Percentiles rank a stretch among this genome's conserved stretches.
Conservation (phyloP, 2,797 vertebrate genomes). For the Chelonia mydas region DNA sequence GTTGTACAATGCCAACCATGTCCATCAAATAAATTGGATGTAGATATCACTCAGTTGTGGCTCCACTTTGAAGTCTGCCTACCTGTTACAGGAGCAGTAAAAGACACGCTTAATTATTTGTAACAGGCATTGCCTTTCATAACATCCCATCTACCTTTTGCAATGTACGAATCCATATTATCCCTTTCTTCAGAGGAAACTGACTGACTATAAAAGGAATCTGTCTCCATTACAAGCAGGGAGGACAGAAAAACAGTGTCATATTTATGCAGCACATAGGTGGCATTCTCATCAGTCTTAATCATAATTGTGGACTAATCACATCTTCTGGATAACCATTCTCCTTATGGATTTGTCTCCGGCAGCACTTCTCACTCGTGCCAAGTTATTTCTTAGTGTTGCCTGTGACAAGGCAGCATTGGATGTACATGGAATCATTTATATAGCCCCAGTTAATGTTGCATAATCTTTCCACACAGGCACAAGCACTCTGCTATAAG, state of each 20-base stretch:
- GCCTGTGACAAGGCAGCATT: neutral
- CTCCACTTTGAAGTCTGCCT: neutral
- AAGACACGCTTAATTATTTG: neutral
- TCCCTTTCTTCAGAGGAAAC: neutral
- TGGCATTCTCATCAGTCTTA: neutral
- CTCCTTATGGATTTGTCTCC: neutral
- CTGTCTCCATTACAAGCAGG: neutral
- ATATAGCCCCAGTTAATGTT: neutral
- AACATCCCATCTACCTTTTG: neutral
- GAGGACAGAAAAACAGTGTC: neutral
- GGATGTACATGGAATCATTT: slow-evolving; percentile 21
- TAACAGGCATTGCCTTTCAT: neutral
- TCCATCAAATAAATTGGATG: neutral
- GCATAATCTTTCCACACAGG: neutral
- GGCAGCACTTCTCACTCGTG: neutral
- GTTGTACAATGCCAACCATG: neutral
- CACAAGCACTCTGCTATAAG: slow-evolving; percentile 11
- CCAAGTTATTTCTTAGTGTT: slow-evolving; percentile 11
- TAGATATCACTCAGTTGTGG: rapidly evolving
- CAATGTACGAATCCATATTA: neutral
- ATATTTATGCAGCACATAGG: neutral
- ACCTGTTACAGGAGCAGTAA: neutral
- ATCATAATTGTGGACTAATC: neutral
- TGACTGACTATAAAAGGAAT: neutral
- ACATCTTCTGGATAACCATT: neutral